Evolutionary conservation across 2,797 vertebrate species (phyloP), one percentile per base, ranked within the genome.

Genomic region (Pseudopleuronectes americanus): DNA sequence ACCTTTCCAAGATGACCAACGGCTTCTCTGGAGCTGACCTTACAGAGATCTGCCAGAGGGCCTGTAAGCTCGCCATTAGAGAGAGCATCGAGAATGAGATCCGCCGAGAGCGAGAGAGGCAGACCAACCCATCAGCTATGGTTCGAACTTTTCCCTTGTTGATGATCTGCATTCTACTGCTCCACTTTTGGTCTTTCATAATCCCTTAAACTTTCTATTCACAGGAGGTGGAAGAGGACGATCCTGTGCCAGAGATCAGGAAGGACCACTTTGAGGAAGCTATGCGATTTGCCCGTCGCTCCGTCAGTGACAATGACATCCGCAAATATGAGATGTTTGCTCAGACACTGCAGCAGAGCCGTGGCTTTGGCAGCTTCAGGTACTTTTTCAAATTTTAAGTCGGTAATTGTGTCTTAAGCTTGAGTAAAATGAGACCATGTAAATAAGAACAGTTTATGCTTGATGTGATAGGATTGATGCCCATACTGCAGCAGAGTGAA

Each of bases 241-340:
- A 95, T 79, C 93, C 92, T 0, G 94, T 95, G 52, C 95, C 95
- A 26, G 95, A 95, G 84, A 95, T 95, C 86, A 91, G 93, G 67
- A 93, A 91, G 88, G 98, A 99, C 92, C 98, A 99, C 92, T 99
- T 99, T 87, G 98, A 99, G 80, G 98, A 99, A 85, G 98, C 98
- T 56, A 99, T 99, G 98, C 96, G 98, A 79, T 99, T 99, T 21
- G 98, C 98, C 57, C 97, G 98, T 41, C 98, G 98, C 80, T 99
- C 98, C 0, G 98, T 99, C 91, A 99, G 98, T 16, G 97, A 99
- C 85, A 99, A 99, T 0, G 98, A 99, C 92, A 99, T 99, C 84
- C 96, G 98, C 89, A 99, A 99, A 93, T 99, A 99, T 0, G 98
- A 99, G 92, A 99, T 99, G 98, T 99, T 99, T 78, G 97, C 98